A percentile compares a stretch with the other conserved stretches of the same genome.
These are phyloP conservation scores for Wasmannia auropunctata DNA, from an alignment of 1,140 invertebrate genomes.

Conservation along the genomic window DNA sequence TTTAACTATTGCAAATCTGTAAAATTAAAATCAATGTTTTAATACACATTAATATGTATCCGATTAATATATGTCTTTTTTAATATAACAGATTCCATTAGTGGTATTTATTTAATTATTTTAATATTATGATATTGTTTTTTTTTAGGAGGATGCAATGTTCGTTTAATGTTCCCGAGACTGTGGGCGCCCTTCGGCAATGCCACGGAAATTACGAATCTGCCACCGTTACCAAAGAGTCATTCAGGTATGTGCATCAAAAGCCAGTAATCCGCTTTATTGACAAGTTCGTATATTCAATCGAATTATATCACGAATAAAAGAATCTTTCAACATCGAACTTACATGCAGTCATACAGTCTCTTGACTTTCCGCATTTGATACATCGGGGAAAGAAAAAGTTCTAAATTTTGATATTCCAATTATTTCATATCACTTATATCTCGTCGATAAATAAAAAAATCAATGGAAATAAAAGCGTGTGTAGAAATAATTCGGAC, in stretches of 20 bases:
- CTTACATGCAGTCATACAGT: neutral
- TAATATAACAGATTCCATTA: neutral
- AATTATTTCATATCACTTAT: neutral
- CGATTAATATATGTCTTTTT: neutral
- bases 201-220: constrained; percentile 77
- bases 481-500: neutral
- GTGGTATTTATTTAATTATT: neutral
- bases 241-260: constrained; percentile 79
- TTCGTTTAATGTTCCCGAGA: constrained; percentile 83
- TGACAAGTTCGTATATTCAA: neutral
- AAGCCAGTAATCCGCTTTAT: constrained; percentile 3
- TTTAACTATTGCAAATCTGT: neutral
- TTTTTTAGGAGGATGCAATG: constrained; percentile 79
- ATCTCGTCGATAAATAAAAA: neutral
- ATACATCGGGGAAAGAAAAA: neutral
- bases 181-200: constrained; percentile 83
- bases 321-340: neutral
- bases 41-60: neutral
- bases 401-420: neutral
- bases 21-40: neutral
- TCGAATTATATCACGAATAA: constrained; percentile 21
- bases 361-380: neutral
- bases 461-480: neutral
- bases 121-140: neutral
- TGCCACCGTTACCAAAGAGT: constrained; percentile 81